phyloP scores from a whole-genome alignment of 1,140 invertebrate species.

The Nasonia vitripennis region DNA sequence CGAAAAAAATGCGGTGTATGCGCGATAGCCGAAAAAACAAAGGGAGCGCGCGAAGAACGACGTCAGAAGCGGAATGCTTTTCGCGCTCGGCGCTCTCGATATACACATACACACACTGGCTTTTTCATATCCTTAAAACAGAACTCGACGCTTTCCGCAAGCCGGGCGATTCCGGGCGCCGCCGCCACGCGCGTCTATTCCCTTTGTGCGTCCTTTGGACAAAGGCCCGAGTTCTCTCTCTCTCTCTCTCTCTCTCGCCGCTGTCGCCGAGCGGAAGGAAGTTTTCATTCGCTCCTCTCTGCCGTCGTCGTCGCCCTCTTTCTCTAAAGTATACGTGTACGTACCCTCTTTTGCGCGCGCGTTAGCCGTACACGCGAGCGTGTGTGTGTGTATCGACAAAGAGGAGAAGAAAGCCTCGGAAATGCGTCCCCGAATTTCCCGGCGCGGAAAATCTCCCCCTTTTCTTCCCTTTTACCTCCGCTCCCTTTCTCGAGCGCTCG shows the following conservation, averaged over 20 bases:
- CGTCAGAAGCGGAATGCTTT: neutral
- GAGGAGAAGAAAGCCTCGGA: conserved; percentile 2
- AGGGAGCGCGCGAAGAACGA: neutral
- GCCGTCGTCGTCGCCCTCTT: neutral
- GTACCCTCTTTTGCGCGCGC: neutral
- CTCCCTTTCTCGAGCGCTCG: neutral
- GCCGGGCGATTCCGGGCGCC: neutral
- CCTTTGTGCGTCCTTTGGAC: conserved; percentile 52
- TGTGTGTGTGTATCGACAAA: conserved; percentile 25
- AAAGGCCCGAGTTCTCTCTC: conserved; percentile 41
- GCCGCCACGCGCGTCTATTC: conserved; percentile 24
- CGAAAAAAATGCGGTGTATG: conserved; percentile 1
- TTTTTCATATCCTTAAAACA: conserved; percentile 41
- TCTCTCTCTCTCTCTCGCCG: neutral
- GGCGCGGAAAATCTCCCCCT: conserved; percentile 46
- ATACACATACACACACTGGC: neutral
- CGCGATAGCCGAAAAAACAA: conserved; percentile 17
- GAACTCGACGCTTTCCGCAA: conserved; percentile 23
- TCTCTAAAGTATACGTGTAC: neutral
- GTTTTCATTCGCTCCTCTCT: conserved; percentile 30
- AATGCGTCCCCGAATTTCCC: conserved; percentile 48
- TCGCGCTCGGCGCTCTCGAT: neutral
- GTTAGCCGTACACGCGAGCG: neutral
- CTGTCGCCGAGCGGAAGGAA: conserved; percentile 36
- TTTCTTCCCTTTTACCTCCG: neutral